phyloP scores from a whole-genome alignment of 2,888 invertebrate genomes.

The Buathra laborator region DNA sequence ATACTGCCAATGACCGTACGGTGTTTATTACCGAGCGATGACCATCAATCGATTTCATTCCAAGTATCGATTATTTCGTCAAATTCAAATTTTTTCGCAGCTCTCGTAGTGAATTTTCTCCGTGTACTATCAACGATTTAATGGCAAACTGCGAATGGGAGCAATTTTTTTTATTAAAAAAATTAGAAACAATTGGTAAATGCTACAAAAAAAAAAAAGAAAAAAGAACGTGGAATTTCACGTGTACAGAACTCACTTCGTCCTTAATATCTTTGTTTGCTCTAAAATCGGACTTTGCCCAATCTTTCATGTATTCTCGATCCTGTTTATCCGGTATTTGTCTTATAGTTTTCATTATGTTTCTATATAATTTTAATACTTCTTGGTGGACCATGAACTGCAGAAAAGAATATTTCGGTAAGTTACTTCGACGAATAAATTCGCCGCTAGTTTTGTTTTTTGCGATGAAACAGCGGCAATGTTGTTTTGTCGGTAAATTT shows the following conservation, averaged over 20 bases:
- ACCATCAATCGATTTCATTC: constrained; percentile 66
- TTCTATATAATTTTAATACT: constrained; percentile 91
- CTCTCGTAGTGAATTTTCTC: constrained; percentile 90
- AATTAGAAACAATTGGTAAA: background rate
- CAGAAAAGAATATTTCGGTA: constrained; percentile 77
- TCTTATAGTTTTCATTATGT: constrained; percentile 90
- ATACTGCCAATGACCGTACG: background rate
- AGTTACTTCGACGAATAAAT: constrained; percentile 17
- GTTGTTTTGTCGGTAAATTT: constrained; percentile 34
- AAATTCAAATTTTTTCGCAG: constrained; percentile 88
- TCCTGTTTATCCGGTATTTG: constrained; percentile 89
- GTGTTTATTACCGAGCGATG: constrained; percentile 11
- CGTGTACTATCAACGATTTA: constrained; percentile 90
- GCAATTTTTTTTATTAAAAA: background rate
- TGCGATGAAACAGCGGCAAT: too few species aligned
- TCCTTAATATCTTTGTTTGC: constrained; percentile 90
- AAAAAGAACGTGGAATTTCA: background rate
- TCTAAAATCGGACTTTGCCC: constrained; percentile 92
- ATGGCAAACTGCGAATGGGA: constrained; percentile 86
- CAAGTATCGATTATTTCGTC: constrained; percentile 83
- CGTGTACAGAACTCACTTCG: constrained; percentile 86
- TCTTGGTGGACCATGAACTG: constrained; percentile 93
- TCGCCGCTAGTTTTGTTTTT: too few species aligned
- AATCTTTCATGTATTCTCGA: constrained; percentile 89
- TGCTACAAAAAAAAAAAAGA: constrained; percentile 3